A percentile compares a stretch with the other conserved stretches of the same genome.
Conservation (phyloP, 2,797 vertebrate genomes). For the Vultur gryphus region DNA sequence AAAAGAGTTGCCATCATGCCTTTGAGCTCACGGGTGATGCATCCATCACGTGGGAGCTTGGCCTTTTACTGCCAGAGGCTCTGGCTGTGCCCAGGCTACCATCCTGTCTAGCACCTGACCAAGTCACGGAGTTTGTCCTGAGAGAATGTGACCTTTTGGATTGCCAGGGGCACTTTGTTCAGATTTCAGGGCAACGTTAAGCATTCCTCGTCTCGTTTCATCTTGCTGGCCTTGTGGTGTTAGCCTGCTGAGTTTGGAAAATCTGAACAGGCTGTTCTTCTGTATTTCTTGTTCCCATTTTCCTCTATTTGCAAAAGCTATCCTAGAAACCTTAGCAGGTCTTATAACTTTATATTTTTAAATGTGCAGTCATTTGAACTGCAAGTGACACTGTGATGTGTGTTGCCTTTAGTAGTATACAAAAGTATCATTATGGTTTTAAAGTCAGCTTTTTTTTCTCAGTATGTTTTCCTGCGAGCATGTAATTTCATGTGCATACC, state of each 20-base stretch:
- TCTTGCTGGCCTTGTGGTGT: neutral
- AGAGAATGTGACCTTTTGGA: neutral
- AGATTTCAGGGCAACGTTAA: neutral
- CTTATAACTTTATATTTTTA: neutral
- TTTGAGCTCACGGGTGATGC: neutral
- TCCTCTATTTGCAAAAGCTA: fast-evolving
- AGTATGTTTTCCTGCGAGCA: neutral
- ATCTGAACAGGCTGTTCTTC: neutral
- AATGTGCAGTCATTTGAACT: neutral
- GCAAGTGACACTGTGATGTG: neutral
- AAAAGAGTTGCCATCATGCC: neutral
- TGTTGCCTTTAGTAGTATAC: neutral
- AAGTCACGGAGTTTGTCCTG: neutral
- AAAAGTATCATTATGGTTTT: neutral
- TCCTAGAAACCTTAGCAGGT: neutral
- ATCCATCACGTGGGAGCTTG: neutral
- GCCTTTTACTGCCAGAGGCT: neutral
- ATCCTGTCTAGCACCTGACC: neutral
- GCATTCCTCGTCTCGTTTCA: neutral
- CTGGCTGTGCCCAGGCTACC: neutral
- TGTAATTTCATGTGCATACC: neutral
- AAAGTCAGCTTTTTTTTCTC: neutral
- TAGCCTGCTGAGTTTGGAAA: neutral
- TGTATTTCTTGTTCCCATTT: neutral
- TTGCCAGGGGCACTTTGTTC: neutral